Evolutionary conservation across 2,888 invertebrate genomes (phyloP).

Genomic region (Diarsia brunnea): DNA sequence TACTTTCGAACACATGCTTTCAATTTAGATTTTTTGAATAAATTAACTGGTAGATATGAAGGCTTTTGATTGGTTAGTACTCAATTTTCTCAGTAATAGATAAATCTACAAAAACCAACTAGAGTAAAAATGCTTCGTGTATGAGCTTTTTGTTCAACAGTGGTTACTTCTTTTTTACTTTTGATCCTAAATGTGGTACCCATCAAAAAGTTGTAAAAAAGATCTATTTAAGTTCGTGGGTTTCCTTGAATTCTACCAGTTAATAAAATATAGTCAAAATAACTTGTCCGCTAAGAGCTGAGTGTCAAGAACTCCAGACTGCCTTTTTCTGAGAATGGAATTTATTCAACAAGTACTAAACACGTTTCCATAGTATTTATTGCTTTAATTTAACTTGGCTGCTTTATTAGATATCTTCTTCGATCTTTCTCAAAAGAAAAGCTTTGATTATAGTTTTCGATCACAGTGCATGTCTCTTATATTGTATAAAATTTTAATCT

Average conservation of each 20-base stretch:
- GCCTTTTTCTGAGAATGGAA: conserved; percentile 15
- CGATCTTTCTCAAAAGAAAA: not conserved
- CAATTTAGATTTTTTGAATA: not conserved
- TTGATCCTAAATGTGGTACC: not conserved
- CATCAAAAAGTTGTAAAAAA: not conserved
- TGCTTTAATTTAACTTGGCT: conserved; percentile 36
- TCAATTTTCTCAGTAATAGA: too few species aligned
- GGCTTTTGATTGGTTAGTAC: too few species aligned
- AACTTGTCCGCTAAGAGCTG: conserved; percentile 1
- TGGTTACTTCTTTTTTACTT: not conserved
- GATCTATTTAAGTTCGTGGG: not conserved
- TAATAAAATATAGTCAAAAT: conserved; percentile 34
- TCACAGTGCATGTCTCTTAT: not conserved
- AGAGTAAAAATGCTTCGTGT: not conserved
- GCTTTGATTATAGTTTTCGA: not conserved
- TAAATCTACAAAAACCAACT: not conserved
- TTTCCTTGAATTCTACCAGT: conserved; percentile 15
- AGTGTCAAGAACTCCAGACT: not conserved
- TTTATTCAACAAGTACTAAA: conserved; percentile 45
- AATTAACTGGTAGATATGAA: not conserved
- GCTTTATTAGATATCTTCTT: conserved; percentile 24
- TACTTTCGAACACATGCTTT: not conserved
- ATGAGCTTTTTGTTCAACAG: not conserved
- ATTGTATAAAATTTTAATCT: not conserved
- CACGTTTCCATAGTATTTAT: conserved; percentile 40